Conservation (phyloP, 2,888 invertebrate genomes). For the Amphipoea oculea region DNA sequence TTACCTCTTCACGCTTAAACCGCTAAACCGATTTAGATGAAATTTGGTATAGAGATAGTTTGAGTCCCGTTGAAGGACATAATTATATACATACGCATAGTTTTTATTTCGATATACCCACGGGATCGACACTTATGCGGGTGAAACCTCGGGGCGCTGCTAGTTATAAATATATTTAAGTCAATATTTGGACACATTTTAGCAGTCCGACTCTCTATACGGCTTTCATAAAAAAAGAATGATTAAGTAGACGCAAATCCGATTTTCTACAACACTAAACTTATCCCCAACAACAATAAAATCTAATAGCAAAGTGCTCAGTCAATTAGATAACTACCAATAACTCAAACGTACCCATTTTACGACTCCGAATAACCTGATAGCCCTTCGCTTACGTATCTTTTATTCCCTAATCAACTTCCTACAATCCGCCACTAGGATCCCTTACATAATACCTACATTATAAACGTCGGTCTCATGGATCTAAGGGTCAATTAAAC, state of each 20-base stretch:
- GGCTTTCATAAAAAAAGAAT: background rate
- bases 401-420: slow-evolving; percentile 54
- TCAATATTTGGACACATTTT: background rate
- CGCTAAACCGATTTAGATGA: too few relatives aligned
- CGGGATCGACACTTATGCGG: too few relatives aligned
- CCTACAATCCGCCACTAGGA: slow-evolving; percentile 25
- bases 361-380: slow-evolving; percentile 18
- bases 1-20: too few relatives aligned
- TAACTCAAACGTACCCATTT: slow-evolving; percentile 40
- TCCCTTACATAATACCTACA: slow-evolving; percentile 58
- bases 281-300: slow-evolving; percentile 38
- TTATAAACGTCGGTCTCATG: slow-evolving; percentile 46
- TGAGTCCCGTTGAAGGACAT: too few relatives aligned
- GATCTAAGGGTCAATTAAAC: slow-evolving; percentile 61
- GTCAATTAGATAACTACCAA: slow-evolving; percentile 46
- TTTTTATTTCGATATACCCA: too few relatives aligned
- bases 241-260: background rate
- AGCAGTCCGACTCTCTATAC: background rate
- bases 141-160: too few relatives aligned
- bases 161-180: background rate
- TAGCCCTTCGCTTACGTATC: slow-evolving; percentile 20
- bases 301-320: slow-evolving; percentile 34
- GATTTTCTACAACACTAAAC: slow-evolving; percentile 28
- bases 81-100: too few relatives aligned
- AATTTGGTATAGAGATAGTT: too few relatives aligned